Evolutionary conservation across 2,888 invertebrate genomes (phyloP).

Genomic region (Rhimphoctona megacephalus): DNA sequence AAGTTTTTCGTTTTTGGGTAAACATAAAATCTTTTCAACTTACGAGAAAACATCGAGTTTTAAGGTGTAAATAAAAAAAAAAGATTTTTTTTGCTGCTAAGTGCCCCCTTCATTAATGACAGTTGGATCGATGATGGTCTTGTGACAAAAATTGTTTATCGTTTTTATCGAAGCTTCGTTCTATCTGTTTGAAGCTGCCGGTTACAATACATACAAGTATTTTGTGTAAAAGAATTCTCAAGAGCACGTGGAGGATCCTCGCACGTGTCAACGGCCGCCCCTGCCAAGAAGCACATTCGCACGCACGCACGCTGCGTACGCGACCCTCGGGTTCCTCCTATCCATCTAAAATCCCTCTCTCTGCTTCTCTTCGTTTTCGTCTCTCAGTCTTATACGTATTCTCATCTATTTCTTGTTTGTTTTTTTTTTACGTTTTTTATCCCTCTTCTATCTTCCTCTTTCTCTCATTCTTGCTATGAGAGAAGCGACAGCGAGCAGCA

Average conservation of each 20-base stretch:
- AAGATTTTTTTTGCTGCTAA: no score
- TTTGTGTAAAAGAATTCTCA: constrained; percentile 60
- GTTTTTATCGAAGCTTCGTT: constrained; percentile 25
- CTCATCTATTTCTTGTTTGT: constrained; percentile 31
- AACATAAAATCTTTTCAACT: not conserved
- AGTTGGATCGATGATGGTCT: not conserved
- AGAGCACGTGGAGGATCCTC: constrained; percentile 69
- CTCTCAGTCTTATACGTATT: constrained; percentile 44
- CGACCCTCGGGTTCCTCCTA: constrained; percentile 63
- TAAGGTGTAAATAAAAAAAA: no score
- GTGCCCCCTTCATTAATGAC: not conserved
- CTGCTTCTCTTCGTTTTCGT: constrained; percentile 18
- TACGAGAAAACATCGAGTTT: not conserved
- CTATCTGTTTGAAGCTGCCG: constrained; percentile 14
- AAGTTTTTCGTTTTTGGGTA: not conserved
- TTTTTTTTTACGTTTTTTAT: constrained; percentile 16
- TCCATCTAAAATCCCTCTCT: constrained; percentile 63
- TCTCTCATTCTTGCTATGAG: constrained; percentile 53
- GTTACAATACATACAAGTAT: constrained; percentile 30
- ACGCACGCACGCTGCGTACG: constrained; percentile 66
- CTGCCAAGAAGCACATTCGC: constrained; percentile 65
- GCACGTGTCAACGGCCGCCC: constrained; percentile 69
- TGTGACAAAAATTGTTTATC: constrained; percentile 17
- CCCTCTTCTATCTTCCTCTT: constrained; percentile 56
- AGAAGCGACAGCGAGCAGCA: constrained; percentile 37